These are phyloP conservation scores for Toxotes lorentzi DNA, from an alignment of 2,797 vertebrate genomes.

Conservation along the genomic window DNA sequence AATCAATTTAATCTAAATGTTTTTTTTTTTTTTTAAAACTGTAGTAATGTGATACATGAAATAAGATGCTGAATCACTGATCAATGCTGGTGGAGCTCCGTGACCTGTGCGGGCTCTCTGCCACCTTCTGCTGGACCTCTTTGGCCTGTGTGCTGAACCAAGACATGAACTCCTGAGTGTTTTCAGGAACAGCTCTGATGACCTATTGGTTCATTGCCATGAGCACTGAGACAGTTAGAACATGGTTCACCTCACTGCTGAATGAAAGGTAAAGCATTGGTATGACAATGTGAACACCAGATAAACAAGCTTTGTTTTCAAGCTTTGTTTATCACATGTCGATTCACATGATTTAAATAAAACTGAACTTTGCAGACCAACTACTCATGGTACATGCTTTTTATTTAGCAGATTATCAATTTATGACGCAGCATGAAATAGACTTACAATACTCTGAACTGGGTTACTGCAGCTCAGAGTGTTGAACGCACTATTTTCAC, in stretches of 20 bases:
- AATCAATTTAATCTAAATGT: not conserved
- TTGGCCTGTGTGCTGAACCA: not conserved
- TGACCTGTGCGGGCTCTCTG: slow-evolving; percentile 13
- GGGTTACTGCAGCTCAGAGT: not conserved
- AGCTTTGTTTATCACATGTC: not conserved
- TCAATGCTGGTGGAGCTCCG: not conserved
- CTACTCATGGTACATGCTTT: not conserved
- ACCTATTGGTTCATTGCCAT: not conserved
- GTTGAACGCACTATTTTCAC: not conserved
- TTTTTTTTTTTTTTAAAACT: too few relatives aligned
- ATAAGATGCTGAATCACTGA: slow-evolving; percentile 1
- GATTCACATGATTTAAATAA: not conserved
- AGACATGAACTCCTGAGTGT: not conserved
- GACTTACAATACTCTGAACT: not conserved
- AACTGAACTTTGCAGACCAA: not conserved
- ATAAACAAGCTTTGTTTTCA: not conserved
- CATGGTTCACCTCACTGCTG: slow-evolving; percentile 2
- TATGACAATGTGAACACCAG: slow-evolving; percentile 3
- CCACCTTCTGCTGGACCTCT: not conserved
- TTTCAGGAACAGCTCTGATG: not conserved
- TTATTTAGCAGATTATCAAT: not conserved
- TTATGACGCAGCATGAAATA: not conserved
- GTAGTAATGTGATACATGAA: not conserved
- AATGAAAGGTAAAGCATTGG: slow-evolving; percentile 5
- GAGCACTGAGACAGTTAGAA: slow-evolving; percentile 3